These are phyloP conservation scores for Ormia ochracea DNA, from an alignment of 2,888 invertebrate species.

Conservation along the genomic window DNA sequence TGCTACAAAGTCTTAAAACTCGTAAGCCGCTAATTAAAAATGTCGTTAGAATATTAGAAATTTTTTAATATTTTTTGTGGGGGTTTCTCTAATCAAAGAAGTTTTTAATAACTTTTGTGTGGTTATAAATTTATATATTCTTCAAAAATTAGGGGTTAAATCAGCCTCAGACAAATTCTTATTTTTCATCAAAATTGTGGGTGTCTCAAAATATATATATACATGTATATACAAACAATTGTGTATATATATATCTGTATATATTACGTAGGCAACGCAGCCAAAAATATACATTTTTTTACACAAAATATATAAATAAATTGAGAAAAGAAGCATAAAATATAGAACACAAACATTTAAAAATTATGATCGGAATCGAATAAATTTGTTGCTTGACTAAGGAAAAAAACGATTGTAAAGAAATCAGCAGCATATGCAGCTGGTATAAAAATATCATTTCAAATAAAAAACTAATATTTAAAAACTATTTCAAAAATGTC, in stretches of 20 bases:
- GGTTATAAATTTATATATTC: conserved; percentile 12
- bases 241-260: conserved; percentile 30
- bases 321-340: conserved; percentile 39
- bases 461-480: conserved; percentile 42
- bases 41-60: no score
- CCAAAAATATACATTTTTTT: neutral
- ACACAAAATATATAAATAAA: conserved; percentile 3
- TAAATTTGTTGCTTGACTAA: neutral
- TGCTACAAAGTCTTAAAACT: no score
- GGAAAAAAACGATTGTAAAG: neutral
- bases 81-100: no score
- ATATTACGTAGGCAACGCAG: neutral
- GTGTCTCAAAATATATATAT: neutral
- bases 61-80: no score
- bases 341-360: conserved; percentile 49
- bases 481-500: conserved; percentile 10
- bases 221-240: no score
- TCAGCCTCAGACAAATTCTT: conserved; percentile 33
- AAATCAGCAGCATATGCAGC: conserved; percentile 41
- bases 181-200: neutral
- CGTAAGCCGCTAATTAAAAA: no score
- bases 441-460: conserved; percentile 45
- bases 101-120: neutral
- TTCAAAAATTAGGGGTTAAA: conserved; percentile 36
- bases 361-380: conserved; percentile 8